Conservation (phyloP, 1,140 invertebrate species). For the Drosophila sp. region DNA sequence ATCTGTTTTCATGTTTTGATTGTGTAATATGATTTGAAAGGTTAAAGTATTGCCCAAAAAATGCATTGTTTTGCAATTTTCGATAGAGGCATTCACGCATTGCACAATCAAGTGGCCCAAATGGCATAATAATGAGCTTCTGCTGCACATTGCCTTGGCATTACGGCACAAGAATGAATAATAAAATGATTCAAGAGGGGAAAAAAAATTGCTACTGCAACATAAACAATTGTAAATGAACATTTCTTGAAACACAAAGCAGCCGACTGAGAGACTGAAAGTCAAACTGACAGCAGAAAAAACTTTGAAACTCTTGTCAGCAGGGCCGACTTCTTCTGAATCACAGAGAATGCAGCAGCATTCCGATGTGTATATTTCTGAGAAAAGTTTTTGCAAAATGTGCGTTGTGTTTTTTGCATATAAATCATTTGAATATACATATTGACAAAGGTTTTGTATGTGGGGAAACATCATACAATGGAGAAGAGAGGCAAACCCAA, state of each 20-base stretch:
- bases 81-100: constrained; percentile 29
- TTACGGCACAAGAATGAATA: constrained; percentile 44
- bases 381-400: constrained; percentile 49
- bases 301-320: constrained; percentile 58
- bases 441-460: constrained; percentile 31
- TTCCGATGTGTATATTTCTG: constrained; percentile 63
- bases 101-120: constrained; percentile 46
- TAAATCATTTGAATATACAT: constrained; percentile 50
- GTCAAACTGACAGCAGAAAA: constrained; percentile 18
- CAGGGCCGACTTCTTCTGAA: constrained; percentile 34
- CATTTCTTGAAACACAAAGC: constrained; percentile 45
- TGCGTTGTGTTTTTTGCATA: constrained; percentile 57
- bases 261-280: constrained; percentile 33
- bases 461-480: constrained; percentile 51
- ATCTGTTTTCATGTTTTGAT: no score
- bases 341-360: constrained; percentile 29
- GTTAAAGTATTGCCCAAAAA: constrained; percentile 1
- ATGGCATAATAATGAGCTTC: constrained; percentile 68
- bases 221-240: constrained; percentile 74
- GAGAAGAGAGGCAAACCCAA: constrained; percentile 6
- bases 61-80: constrained; percentile 19
- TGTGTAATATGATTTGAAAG: neutral
- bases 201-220: constrained; percentile 44
- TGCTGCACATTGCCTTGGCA: constrained; percentile 38
- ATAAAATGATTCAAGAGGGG: constrained; percentile 18